These are phyloP conservation scores for Eumerus sabulonum DNA, from an alignment of 2,888 invertebrate genomes.

Conservation along the genomic window DNA sequence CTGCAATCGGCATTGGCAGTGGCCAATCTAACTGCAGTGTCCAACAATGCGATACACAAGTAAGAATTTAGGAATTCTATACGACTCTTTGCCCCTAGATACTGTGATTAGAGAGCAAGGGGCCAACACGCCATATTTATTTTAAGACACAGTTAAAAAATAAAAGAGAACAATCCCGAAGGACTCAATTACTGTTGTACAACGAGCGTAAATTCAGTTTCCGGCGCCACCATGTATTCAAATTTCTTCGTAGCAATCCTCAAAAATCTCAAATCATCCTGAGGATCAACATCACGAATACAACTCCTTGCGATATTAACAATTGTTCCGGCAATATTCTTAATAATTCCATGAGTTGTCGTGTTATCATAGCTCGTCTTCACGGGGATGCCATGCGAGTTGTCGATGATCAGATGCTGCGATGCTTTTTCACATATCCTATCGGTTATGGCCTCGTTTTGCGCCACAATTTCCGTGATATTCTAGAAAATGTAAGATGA, in stretches of 20 bases:
- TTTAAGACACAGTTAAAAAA: no score
- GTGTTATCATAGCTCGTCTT: constrained; percentile 75
- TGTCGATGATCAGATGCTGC: constrained; percentile 74
- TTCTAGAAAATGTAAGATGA: no score
- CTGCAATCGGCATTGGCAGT: no score
- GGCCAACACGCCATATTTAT: no score
- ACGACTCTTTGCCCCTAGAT: no score
- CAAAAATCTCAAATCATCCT: constrained; percentile 74
- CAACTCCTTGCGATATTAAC: constrained; percentile 73
- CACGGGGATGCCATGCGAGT: constrained; percentile 70
- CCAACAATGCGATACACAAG: no score
- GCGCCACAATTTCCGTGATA: constrained; percentile 68
- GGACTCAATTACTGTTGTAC: constrained; percentile 69
- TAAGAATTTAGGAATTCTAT: no score
- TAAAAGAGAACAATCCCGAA: no score
- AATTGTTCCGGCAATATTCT: constrained; percentile 72
- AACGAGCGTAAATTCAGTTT: constrained; percentile 75
- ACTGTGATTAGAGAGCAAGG: no score
- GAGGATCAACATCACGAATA: constrained; percentile 75
- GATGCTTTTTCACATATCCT: constrained; percentile 73
- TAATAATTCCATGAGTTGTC: constrained; percentile 74
- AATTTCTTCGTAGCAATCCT: constrained; percentile 75
- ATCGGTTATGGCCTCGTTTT: constrained; percentile 72
- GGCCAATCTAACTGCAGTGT: no score
- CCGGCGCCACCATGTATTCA: constrained; percentile 76